phyloP scores from a whole-genome alignment of 92 coral and sea anemone species.

The Galaxea fascicularis region DNA sequence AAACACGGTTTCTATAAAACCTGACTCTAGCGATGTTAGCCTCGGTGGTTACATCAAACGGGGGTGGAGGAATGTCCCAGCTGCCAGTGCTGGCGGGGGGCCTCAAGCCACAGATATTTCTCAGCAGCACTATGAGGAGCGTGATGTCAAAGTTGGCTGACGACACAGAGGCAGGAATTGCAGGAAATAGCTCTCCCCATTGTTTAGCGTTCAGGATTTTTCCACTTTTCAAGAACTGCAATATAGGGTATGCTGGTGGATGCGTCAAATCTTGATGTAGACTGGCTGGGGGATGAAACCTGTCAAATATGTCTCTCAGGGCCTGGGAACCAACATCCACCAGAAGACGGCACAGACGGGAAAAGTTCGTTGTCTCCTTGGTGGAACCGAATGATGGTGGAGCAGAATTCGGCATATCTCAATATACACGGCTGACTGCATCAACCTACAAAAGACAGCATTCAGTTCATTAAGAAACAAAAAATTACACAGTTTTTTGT shows the following conservation, averaged over 20 bases:
- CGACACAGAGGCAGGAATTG: neutral
- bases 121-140: neutral
- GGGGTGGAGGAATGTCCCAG: conserved; percentile 51
- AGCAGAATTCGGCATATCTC: neutral
- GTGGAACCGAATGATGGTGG: neutral
- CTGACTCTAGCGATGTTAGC: conserved; percentile 56
- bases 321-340: conserved; percentile 45
- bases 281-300: neutral
- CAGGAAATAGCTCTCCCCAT: conserved; percentile 49
- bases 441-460: neutral
- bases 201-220: conserved; percentile 13
- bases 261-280: conserved; percentile 2
- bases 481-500: no score
- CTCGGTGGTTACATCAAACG: conserved; percentile 23
- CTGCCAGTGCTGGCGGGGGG: conserved; percentile 35
- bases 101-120: neutral
- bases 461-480: neutral
- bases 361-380: neutral
- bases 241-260: neutral
- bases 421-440: neutral
- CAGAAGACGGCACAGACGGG: no score
- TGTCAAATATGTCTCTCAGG: conserved; percentile 36
- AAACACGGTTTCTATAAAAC: conserved; percentile 33
- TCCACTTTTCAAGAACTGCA: neutral
- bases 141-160: conserved; percentile 32